Base-by-base conservation (phyloP, 2,888 invertebrate genomes). In the Perdita meconis region DNA sequence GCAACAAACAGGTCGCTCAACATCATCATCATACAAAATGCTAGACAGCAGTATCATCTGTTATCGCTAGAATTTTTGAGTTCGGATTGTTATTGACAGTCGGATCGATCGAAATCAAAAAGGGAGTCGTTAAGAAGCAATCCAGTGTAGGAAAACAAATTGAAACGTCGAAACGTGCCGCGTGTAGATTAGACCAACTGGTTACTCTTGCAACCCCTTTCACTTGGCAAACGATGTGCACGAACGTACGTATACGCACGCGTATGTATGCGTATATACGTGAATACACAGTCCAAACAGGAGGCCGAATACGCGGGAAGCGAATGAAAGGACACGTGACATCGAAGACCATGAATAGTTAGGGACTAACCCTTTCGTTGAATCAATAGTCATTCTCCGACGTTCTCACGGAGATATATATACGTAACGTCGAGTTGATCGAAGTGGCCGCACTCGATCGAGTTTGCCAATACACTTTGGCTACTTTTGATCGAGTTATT, bases 281-380 rank as follows among this genome's bases (percentile, higher is more conserved):
- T 66, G 34, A 53, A 47, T 30, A 30, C 30, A 30, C 30, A 30
- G 30, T 8, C 44, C 30, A 44, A 47, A 47, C 22, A 47, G 47
- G 34, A 59, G 40, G 51, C 59, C 59, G 61, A 16, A 84, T 85
- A 84, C 81, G 82, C 86, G 81, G 82, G 76, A 77, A 65, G 74
- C 83, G 81, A 87, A 87, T 86, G 82, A 87, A 88, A 85, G 82
- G 89, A 87, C 90, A 90, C 90, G 90, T 90, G 89, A 89, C 90
- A 84, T 80, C 80, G 86, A 88, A 86, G 84, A 86, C 87, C 86
- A 87, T 90, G 87, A 90, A 90, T 89, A 88, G 87, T 85, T 75
- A 79, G 84, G 82, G 86, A 82, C 80, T 82, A 84, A 84, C 84
- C 87, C 86, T 80, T 86, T 87, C 82, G 73, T 70, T 84, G 80